Percentiles rank a stretch among this genome's conserved stretches.
These are phyloP conservation scores for Drosophila prosaltans DNA, from an alignment of 1,140 invertebrate species.

Conservation along the genomic window DNA sequence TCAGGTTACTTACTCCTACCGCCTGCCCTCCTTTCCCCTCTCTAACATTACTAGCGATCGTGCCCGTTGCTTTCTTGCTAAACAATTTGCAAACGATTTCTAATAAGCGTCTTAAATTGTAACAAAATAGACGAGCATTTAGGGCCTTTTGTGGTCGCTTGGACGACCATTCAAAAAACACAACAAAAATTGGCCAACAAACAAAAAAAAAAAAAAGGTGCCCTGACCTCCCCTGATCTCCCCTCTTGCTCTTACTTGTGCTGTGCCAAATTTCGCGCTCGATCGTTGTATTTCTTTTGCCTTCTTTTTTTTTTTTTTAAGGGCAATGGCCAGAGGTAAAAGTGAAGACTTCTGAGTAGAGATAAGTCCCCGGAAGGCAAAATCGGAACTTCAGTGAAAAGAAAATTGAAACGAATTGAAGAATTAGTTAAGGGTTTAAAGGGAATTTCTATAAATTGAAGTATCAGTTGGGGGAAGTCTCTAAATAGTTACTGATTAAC, in stretches of 20 bases:
- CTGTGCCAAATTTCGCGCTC: constrained; percentile 72
- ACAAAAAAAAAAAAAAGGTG: constrained; percentile 45
- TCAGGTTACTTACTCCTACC: constrained; percentile 11
- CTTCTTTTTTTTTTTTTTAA: constrained; percentile 24
- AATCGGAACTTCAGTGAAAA: not conserved
- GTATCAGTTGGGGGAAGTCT: too few species aligned
- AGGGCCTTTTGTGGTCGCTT: constrained; percentile 66
- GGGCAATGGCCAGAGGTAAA: constrained; percentile 9
- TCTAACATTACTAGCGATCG: constrained; percentile 35
- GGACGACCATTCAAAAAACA: constrained; percentile 32
- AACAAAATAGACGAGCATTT: constrained; percentile 81
- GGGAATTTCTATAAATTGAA: too few species aligned
- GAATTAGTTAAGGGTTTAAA: too few species aligned
- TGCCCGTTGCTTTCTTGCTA: constrained; percentile 71
- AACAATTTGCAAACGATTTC: constrained; percentile 81
- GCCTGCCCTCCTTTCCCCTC: constrained; percentile 5
- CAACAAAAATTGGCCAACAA: constrained; percentile 42
- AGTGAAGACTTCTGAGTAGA: not conserved
- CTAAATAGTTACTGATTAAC: too few species aligned
- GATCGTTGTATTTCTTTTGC: constrained; percentile 28
- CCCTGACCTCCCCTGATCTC: constrained; percentile 33
- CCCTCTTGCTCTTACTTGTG: constrained; percentile 29
- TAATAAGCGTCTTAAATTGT: constrained; percentile 82
- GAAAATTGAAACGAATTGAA: too few species aligned
- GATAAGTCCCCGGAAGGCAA: not conserved